Conservation (phyloP, 2,888 invertebrate species). For the Agrochola circellaris region DNA sequence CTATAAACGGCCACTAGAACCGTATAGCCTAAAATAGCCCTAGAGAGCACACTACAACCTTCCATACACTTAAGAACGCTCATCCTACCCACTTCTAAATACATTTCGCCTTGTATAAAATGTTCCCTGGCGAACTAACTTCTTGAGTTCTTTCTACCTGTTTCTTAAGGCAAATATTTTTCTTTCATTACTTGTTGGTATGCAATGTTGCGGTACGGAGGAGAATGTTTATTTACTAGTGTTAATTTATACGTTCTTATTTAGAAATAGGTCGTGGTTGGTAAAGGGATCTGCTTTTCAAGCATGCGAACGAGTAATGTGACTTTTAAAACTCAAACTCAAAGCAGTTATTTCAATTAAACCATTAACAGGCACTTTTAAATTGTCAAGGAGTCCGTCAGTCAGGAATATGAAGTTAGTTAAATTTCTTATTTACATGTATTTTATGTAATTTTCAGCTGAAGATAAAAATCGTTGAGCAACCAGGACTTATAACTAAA, state of each 20-base stretch:
- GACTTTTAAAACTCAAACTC: too few species aligned
- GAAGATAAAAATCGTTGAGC: background rate
- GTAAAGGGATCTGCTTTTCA: background rate
- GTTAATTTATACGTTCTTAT: background rate
- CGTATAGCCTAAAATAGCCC: conserved; percentile 16
- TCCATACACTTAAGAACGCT: conserved; percentile 44
- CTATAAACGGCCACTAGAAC: conserved; percentile 26
- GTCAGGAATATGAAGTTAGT: too few species aligned
- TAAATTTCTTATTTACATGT: too few species aligned
- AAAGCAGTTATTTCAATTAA: too few species aligned
- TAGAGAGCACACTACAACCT: conserved; percentile 34
- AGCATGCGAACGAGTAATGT: background rate
- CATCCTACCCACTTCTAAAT: conserved; percentile 38
- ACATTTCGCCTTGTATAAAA: conserved; percentile 57
- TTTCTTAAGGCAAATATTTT: conserved; percentile 53
- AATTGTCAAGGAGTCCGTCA: too few species aligned
- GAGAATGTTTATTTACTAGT: conserved; percentile 10
- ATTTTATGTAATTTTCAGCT: background rate
- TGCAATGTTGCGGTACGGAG: conserved; percentile 18
- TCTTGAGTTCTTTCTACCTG: conserved; percentile 39
- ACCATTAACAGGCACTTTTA: too few species aligned
- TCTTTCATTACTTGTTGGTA: conserved; percentile 48
- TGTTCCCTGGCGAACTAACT: conserved; percentile 42
- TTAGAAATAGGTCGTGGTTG: background rate
- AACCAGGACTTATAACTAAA: background rate